Conservation (phyloP, 2,888 invertebrate species). For the Cephus nigrinus region DNA sequence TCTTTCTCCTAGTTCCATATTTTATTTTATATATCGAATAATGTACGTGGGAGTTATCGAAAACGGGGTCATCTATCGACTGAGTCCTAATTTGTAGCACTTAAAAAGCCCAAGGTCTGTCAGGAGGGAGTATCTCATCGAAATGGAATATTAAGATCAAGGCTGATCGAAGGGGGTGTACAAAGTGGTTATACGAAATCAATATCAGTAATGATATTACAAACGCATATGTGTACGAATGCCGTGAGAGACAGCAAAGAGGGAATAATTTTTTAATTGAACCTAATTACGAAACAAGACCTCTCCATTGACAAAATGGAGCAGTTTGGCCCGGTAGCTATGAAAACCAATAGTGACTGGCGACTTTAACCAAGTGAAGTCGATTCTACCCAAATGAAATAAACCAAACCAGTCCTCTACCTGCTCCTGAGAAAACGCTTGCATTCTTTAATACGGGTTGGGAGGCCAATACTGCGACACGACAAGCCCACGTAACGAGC, state of each 20-base stretch:
- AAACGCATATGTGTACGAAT: not conserved
- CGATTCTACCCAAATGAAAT: not conserved
- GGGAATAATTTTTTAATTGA: not conserved
- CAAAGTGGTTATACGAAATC: not conserved
- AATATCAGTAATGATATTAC: not conserved
- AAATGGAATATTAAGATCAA: conserved; percentile 39
- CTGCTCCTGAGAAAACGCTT: conserved; percentile 27
- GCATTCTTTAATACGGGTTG: conserved; percentile 26
- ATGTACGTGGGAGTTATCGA: not conserved
- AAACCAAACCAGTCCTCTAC: not conserved
- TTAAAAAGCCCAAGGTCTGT: not conserved
- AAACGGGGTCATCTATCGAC: not conserved
- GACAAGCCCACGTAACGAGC: conserved; percentile 12
- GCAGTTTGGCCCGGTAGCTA: not conserved
- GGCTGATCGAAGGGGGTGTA: conserved; percentile 20
- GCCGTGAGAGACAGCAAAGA: not conserved
- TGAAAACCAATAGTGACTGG: not conserved
- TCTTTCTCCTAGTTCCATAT: not conserved
- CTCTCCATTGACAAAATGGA: not conserved
- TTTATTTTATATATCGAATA: not conserved
- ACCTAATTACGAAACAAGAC: not conserved
- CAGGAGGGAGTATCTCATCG: not conserved
- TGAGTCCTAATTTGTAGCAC: not conserved
- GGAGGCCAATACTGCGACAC: conserved; percentile 2
- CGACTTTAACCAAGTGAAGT: not conserved